Evolutionary conservation across 2,888 invertebrate genomes (phyloP).

Genomic region (Imbricaverruca yamaguchii): DNA sequence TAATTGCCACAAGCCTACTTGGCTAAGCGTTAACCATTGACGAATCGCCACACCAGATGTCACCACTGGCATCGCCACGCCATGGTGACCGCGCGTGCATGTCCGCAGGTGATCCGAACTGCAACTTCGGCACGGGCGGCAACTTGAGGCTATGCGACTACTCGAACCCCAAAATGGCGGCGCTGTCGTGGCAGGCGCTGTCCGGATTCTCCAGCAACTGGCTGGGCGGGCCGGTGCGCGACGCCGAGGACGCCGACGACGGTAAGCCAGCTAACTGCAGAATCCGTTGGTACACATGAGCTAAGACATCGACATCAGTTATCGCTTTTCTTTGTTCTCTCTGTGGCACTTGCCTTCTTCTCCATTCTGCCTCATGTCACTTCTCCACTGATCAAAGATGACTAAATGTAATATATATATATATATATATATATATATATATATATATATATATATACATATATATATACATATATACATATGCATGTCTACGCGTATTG

Average conservation of each 20-base stretch:
- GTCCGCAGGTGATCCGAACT: background rate
- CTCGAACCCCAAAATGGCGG: slow-evolving; percentile 5
- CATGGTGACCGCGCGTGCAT: too few species aligned
- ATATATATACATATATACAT: slow-evolving; percentile 10
- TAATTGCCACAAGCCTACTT: too few species aligned
- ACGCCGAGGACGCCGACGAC: background rate
- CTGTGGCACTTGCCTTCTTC: too few species aligned
- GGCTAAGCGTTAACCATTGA: too few species aligned
- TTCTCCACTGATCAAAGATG: too few species aligned
- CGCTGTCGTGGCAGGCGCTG: background rate
- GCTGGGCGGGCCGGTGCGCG: background rate
- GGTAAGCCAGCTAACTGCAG: background rate
- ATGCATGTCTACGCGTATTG: background rate
- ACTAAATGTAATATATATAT: too few species aligned
- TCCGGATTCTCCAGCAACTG: background rate
- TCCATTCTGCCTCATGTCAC: too few species aligned
- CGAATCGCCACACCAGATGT: too few species aligned
- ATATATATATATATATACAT: slow-evolving; percentile 14
- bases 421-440: background rate
- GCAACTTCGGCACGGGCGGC: background rate
- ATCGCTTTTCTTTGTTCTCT: too few species aligned
- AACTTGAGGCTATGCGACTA: background rate
- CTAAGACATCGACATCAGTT: too few species aligned
- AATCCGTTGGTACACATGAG: too few species aligned
- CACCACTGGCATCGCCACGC: too few species aligned